phyloP scores from a whole-genome alignment of 1,140 invertebrate species.

The Drosophila albomicans region DNA sequence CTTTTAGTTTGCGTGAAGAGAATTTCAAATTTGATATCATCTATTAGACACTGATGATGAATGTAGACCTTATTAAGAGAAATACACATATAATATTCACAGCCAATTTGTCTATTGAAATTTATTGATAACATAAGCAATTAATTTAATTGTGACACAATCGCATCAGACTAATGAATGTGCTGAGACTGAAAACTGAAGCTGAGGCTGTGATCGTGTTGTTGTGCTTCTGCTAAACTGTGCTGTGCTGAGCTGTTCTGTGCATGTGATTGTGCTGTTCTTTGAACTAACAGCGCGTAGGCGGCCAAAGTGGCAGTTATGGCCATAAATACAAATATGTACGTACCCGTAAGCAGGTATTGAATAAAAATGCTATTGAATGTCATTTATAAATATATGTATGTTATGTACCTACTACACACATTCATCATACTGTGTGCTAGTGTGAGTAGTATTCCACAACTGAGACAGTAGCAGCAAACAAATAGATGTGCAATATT shows the following conservation, averaged over 20 bases:
- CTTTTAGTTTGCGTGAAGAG: slow-evolving; percentile 26
- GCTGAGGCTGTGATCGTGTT: slow-evolving; percentile 17
- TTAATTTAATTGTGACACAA: slow-evolving; percentile 15
- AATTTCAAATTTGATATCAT: slow-evolving; percentile 11
- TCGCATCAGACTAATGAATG: slow-evolving; percentile 28
- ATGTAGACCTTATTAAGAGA: slow-evolving; percentile 3
- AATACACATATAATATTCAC: slow-evolving; percentile 1
- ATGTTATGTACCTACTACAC: neutral
- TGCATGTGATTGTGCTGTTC: slow-evolving; percentile 42
- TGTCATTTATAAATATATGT: slow-evolving; percentile 58
- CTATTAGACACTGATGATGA: neutral
- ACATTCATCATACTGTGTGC: neutral
- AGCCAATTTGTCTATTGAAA: slow-evolving; percentile 1
- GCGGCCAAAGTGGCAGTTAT: slow-evolving; percentile 78
- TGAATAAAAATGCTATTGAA: slow-evolving; percentile 58
- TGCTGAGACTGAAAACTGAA: neutral
- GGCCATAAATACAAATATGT: slow-evolving; percentile 82
- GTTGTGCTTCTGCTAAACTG: slow-evolving; percentile 8
- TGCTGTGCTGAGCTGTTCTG: neutral
- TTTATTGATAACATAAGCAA: slow-evolving; percentile 21
- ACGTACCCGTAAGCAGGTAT: slow-evolving; percentile 74
- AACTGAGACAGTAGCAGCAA: slow-evolving; percentile 48
- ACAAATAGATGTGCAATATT: slow-evolving; percentile 74
- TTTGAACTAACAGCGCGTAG: slow-evolving; percentile 58
- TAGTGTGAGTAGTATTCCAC: slow-evolving; percentile 16